phyloP scores from a whole-genome alignment of 2,113 vertebrate genomes.

The Orientallactaga bullata region DNA sequence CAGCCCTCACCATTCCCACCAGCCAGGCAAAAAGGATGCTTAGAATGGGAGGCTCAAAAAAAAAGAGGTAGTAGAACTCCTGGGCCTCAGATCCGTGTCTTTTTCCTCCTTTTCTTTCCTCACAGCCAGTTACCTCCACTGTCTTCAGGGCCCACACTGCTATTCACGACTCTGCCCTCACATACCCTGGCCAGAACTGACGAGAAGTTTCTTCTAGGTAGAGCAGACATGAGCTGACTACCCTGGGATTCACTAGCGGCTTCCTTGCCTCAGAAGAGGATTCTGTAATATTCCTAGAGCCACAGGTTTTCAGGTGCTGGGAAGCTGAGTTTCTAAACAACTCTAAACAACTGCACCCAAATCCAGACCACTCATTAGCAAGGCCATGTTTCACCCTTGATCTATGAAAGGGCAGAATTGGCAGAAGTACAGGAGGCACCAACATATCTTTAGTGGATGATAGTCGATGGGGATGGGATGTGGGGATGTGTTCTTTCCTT shows the following conservation, averaged over 20 bases:
- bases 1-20: neutral
- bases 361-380: neutral
- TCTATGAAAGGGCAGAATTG: neutral
- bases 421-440: neutral
- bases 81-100: neutral
- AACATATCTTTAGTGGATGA: neutral
- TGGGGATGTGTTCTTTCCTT: neutral
- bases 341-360: neutral
- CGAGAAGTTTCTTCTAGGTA: neutral
- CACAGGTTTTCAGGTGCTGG: neutral
- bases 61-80: neutral
- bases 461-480: neutral
- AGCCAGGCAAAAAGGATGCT: neutral
- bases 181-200: neutral
- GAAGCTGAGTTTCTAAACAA: neutral
- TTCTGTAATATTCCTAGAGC: neutral
- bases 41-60: neutral
- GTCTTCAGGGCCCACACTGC: no score
- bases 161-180: neutral
- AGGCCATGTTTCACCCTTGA: neutral
- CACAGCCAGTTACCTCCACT: no score
- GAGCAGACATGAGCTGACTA: neutral
- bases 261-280: neutral
- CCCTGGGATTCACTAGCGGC: neutral
- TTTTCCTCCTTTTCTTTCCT: neutral